Evolutionary conservation across 2,888 invertebrate genomes (phyloP), one percentile per base, ranked within the genome.

Genomic region (Hyposoter didymator): DNA sequence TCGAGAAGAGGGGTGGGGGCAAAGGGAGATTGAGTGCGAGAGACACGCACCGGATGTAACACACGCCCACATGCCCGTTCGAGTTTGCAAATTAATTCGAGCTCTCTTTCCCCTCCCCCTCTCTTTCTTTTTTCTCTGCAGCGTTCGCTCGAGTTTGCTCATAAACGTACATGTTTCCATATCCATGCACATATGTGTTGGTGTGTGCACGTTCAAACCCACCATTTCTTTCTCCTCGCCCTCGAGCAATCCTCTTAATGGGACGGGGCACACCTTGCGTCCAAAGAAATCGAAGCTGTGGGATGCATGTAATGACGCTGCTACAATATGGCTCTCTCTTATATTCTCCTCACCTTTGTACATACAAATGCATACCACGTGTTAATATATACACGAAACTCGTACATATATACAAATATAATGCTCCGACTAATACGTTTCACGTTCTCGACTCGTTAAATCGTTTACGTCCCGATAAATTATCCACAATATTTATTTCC

Each of bases 201-300:
- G 67, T 19, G 67, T 67, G 67, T 67, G 19, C 22, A 19, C 3
- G 67, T 43, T 39, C 22, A 67, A 39, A 39, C 49, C 49, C 66
- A 19, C 49, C 49, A 19, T 76, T 66, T 80, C 66, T 70, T 80
- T 70, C 70, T 82, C 75, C 86, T 81, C 87, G 85, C 86, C 87
- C 86, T 80, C 82, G 86, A 83, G 83, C 88, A 88, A 87, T 88
- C 82, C 82, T 76, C 88, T 84, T 88, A 88, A 88, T 84, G 88
- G 84, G 84, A 86, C 87, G 92, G 92, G 93, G 92, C 91, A 91
- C 93, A 93, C 93, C 93, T 93, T 93, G 92, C 89, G 92, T 90
- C 91, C 91, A 92, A 90, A 91, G 88, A 87, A 84, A 87, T 86
- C 86, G 90, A 90, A 88, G 88, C 88, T 91, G 91, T 91, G 90